phyloP scores from a whole-genome alignment of 2,113 vertebrate species.

The Oncorhynchus tshawytscha region DNA sequence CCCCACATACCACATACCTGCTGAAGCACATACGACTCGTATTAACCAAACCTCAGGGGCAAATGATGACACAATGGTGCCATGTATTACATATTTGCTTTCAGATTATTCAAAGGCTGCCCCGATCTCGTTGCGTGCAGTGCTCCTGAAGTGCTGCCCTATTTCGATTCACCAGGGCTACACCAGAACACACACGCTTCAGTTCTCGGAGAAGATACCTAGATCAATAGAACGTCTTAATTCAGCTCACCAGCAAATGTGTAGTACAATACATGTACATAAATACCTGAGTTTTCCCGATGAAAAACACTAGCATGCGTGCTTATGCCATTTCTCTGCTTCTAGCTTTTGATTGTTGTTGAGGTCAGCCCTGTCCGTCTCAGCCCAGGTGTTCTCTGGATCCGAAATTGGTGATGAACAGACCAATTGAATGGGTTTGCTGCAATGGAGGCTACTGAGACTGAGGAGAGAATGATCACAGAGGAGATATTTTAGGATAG shows the following conservation, averaged over 20 bases:
- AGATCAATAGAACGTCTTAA: neutral
- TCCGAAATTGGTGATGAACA: slow-evolving; percentile 10
- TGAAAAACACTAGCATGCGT: neutral
- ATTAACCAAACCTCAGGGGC: too few relatives aligned
- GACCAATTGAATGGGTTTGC: slow-evolving; percentile 32
- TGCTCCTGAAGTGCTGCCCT: neutral
- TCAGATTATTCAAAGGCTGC: neutral
- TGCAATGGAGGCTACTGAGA: slow-evolving; percentile 19
- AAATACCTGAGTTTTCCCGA: neutral
- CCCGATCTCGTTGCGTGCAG: neutral
- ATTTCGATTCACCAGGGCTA: neutral
- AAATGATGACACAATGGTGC: too few relatives aligned
- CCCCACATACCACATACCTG: neutral
- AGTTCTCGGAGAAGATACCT: neutral
- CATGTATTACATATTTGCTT: neutral
- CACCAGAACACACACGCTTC: neutral
- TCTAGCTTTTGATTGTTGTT: neutral
- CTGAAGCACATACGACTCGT: neutral
- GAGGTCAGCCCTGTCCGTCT: neutral
- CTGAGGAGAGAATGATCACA: neutral
- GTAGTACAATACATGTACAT: neutral
- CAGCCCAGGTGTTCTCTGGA: neutral
- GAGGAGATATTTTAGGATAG: slow-evolving; percentile 5
- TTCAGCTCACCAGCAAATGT: neutral
- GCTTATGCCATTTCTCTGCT: neutral